A percentile compares a stretch with the other conserved stretches of the same genome.
phyloP scores from a whole-genome alignment of 2,888 invertebrate genomes.

The Ceratothoa steindachneri region DNA sequence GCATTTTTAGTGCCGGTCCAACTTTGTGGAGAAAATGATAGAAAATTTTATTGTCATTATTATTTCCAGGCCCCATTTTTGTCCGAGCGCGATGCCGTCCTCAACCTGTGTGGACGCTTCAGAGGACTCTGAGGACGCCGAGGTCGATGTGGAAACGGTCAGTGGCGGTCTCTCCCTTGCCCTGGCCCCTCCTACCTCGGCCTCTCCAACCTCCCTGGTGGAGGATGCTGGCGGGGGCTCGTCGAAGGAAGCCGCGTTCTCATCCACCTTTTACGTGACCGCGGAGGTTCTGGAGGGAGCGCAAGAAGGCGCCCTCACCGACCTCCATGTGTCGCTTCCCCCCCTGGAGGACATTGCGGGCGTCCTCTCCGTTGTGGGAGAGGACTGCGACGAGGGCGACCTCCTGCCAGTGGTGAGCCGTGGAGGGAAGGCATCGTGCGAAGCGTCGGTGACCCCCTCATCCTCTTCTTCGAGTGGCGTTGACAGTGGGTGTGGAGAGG shows the following conservation, averaged over 20 bases:
- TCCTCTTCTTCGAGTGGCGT: neutral
- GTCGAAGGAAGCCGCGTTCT: neutral
- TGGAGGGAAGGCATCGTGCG: neutral
- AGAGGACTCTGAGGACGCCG: neutral
- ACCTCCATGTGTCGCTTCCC: neutral
- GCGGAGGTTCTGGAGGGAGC: neutral
- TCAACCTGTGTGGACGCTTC: neutral
- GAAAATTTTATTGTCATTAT: too few species aligned
- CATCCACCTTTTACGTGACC: neutral
- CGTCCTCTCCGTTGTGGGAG: neutral
- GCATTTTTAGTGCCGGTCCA: too few species aligned
- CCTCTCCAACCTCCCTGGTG: neutral
- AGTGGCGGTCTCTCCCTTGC: neutral
- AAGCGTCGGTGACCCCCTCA: neutral
- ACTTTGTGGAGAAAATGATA: too few species aligned
- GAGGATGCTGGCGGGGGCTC: neutral
- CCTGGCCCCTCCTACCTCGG: neutral
- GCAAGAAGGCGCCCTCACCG: neutral
- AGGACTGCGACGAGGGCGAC: neutral
- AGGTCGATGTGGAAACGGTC: slow-evolving; percentile 3
- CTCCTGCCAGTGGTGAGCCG: neutral
- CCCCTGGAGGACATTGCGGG: neutral
- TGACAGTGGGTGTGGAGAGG: slow-evolving; percentile 1
- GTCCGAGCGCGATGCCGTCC: neutral
- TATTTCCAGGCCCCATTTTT: neutral